Percentiles rank a stretch among this genome's conserved stretches.
These are phyloP conservation scores for Ornithorhynchus anatinus DNA, from an alignment of 2,113 vertebrate species.

Conservation along the genomic window DNA sequence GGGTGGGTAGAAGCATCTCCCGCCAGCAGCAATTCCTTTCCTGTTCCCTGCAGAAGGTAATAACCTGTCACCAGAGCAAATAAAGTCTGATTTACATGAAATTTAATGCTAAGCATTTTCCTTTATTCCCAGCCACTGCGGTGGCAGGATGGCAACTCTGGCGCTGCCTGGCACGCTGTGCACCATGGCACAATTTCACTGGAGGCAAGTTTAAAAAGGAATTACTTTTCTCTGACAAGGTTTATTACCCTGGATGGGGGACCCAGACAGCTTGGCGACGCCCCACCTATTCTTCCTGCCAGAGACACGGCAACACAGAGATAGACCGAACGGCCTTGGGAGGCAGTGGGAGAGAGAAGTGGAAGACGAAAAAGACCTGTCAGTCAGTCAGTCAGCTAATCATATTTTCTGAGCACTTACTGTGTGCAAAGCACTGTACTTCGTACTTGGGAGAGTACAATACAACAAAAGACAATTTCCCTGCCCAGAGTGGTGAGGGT, in stretches of 20 bases:
- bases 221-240: constrained; percentile 10
- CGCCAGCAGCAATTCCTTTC: not conserved
- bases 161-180: not conserved
- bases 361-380: too few relatives aligned
- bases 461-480: too few relatives aligned
- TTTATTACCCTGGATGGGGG: not conserved
- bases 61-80: constrained; percentile 57
- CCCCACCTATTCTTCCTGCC: not conserved
- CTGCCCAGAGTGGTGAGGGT: too few relatives aligned
- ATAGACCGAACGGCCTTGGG: not conserved
- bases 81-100: constrained; percentile 62
- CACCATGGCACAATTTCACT: not conserved
- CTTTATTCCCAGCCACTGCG: not conserved
- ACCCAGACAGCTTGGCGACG: not conserved
- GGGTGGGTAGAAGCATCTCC: constrained; percentile 5
- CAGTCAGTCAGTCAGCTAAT: too few relatives aligned
- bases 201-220: constrained; percentile 18
- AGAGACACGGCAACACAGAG: not conserved
- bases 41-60: constrained; percentile 45
- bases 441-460: too few relatives aligned
- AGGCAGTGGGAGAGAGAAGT: too few relatives aligned
- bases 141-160: not conserved
- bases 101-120: constrained; percentile 50
- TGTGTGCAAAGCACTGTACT: too few relatives aligned
- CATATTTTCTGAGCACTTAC: too few relatives aligned